phyloP scores from a whole-genome alignment of 2,113 vertebrate species.

The Agelaius phoeniceus region DNA sequence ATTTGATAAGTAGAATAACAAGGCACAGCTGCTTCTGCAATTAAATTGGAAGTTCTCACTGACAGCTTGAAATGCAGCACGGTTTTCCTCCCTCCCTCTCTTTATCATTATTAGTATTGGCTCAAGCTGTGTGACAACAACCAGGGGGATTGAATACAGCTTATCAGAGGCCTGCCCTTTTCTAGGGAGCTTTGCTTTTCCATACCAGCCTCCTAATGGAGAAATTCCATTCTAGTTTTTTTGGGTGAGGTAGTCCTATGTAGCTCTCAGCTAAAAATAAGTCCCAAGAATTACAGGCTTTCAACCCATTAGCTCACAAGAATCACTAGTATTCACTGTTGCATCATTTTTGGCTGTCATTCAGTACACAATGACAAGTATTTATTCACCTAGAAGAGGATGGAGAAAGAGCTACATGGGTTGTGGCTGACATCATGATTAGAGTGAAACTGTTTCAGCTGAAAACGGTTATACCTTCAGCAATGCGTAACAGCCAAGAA shows the following conservation, averaged over 20 bases:
- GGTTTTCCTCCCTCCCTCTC: background rate
- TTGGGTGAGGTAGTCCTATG: background rate
- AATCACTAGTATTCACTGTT: background rate
- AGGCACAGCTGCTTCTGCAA: background rate
- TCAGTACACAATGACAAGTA: background rate
- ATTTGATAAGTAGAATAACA: background rate
- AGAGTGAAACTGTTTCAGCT: background rate
- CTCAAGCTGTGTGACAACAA: background rate
- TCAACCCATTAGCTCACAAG: background rate
- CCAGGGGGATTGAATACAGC: background rate
- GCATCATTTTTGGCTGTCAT: background rate
- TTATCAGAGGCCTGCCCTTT: background rate
- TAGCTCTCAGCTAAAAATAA: background rate
- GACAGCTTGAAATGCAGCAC: background rate
- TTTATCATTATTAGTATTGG: rapidly evolving
- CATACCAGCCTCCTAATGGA: background rate
- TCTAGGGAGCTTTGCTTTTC: background rate
- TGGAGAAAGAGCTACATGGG: background rate
- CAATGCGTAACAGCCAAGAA: background rate
- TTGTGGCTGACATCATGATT: background rate
- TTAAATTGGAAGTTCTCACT: background rate
- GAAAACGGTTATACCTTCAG: background rate
- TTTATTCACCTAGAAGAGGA: background rate
- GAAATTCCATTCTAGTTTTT: background rate
- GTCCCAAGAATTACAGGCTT: background rate